Evolutionary conservation across 2,797 vertebrate genomes (phyloP), one percentile per base, ranked within the genome.

Genomic region (Gallirallus australis): DNA sequence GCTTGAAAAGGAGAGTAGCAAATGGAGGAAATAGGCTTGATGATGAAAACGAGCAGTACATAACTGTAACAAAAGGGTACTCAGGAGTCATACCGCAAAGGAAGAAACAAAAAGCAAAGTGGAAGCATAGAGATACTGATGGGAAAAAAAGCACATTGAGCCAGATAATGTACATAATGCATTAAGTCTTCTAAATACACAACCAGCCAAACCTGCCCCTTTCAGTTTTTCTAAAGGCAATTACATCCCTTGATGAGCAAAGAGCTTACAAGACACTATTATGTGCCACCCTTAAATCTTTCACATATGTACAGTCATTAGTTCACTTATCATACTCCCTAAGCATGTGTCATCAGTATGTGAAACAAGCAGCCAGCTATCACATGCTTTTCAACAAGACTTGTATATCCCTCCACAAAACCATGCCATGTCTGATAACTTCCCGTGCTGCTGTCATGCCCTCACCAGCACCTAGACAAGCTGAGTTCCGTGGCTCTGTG

Each of bases 121-220:
- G 31, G 24, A 47, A 78, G 23, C 53, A 76, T 42, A 75, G 81
- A 86, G 91, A 89, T 19, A 68, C 1, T 1, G 1, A 54, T 47
- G 70, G 21, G 30, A 47, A 48, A 48, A 87, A 88, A 80, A 71
- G 53, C 40, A 35, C 50, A 27, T 1, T 24, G 72, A 65, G 53
- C 37, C n/a, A 64, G 91, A 72, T 94, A 93, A 84, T 52, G 70
- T 21, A 52, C 13, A 72, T 56, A 86, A 56, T 7, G 42, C 65
- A 9, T 66, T n/a, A 52, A 45, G 33, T 7, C 45, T 89, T 80
- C 50, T 18, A 61, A 78, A 69, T 30, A 20, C 2, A 1, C 28
- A 94, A 80, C 82, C 80, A 83, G 93, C 65, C 73, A 59, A 93
- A 86, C 87, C 87, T 83, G 91, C 80, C 31, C 8, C 87, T 70